Base-by-base conservation (phyloP, 2,888 invertebrate species). In the Caenorhabditis panamensis region DNA sequence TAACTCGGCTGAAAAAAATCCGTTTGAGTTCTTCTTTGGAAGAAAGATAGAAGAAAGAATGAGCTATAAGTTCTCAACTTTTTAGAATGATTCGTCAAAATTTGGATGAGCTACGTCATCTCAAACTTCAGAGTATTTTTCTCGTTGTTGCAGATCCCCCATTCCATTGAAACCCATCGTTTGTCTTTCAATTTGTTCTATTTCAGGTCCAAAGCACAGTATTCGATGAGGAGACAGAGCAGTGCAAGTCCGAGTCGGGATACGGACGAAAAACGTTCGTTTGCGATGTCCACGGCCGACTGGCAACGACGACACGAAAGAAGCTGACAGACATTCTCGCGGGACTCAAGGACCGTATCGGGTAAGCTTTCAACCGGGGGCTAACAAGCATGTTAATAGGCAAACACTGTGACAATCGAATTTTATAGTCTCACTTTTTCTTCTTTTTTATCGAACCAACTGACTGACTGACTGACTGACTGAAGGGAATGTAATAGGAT, bases 231-330 rank as follows among this genome's bases (percentile, higher is more conserved):
- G 87, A 87, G 59, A 82, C 79, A 24, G 84, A 85, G 51, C 68
- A 79, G 54, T 87, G 87, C 54, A 63, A 73, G 26, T 44, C 69
- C 9, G 72, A 77, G n/a, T 76, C 79, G 9, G 86, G 83, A 22
- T 88, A 82, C 59, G 86, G 88, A 4, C 68, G 84, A 31, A 63
- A 69, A 36, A 78, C 79, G 11, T 79, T 87, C 58, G 86, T 87
- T 11, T 87, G 87, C 49, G 87, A 87, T 68, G 83, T 83, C 20
- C 79, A 79, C 22, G 71, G 79, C 6, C 49, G 84, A 75, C 72
- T 86, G 16, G 84, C 86, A 1, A 67, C 80, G 11, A 79, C 82
- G 16, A 86, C 86, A 22, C 66, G 82, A 9, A 73, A 79, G 36
- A 86, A 86, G 68, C 71, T 86, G 51, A 77, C 82, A 56, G 73